A percentile compares a stretch with the other conserved stretches of the same genome.
phyloP scores from a whole-genome alignment of 2,797 vertebrate genomes.

The Labroides dimidiatus region DNA sequence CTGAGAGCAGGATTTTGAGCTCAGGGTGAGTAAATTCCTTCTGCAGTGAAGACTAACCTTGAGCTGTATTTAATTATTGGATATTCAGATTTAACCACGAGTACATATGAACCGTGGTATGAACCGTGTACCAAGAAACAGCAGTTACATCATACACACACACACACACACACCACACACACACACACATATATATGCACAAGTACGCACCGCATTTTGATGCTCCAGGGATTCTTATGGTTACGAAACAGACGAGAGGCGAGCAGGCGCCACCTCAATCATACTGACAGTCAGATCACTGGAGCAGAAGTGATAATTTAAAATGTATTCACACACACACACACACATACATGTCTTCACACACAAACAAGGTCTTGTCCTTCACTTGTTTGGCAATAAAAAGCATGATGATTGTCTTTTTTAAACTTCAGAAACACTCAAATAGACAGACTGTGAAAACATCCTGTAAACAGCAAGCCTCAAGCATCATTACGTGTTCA shows the following conservation, averaged over 20 bases:
- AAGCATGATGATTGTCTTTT: conserved; percentile 53
- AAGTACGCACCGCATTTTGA: not conserved
- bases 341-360: conserved; percentile 26
- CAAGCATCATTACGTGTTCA: conserved; percentile 29
- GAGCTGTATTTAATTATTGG: not conserved
- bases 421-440: conserved; percentile 21
- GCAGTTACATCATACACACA: not conserved
- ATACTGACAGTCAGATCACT: conserved; percentile 70
- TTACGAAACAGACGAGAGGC: conserved; percentile 69
- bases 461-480: conserved; percentile 49
- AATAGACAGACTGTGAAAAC: conserved; percentile 68
- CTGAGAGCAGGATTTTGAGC: not conserved
- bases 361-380: conserved; percentile 15
- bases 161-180: not conserved
- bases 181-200: too few relatives aligned
- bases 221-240: conserved; percentile 48
- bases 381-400: conserved; percentile 28
- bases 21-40: conserved; percentile 35
- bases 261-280: conserved; percentile 74
- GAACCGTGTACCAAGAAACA: too few relatives aligned
- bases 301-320: conserved; percentile 66
- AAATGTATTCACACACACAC: conserved; percentile 34
- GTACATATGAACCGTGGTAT: not conserved
- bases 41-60: not conserved
- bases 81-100: not conserved